phyloP scores from a whole-genome alignment of 1,140 invertebrate genomes.

The Aplysia californica region DNA sequence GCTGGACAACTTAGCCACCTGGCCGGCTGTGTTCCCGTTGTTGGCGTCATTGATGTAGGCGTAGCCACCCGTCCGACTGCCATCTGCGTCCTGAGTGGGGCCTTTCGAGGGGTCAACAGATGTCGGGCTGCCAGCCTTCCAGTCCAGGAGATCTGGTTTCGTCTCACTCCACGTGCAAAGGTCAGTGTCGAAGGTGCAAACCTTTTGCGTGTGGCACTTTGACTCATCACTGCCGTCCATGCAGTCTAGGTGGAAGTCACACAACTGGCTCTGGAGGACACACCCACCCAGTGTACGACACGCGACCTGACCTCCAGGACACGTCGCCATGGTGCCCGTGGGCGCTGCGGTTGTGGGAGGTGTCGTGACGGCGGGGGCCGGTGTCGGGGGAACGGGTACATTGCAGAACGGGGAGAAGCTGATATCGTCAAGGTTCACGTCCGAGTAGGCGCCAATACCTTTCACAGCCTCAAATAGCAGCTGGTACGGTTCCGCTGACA shows the following conservation, averaged over 20 bases:
- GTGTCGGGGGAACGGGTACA: constrained; percentile 11
- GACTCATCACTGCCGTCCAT: constrained; percentile 56
- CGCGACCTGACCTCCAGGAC: constrained; percentile 45
- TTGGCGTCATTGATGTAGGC: constrained; percentile 21
- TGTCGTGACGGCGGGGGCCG: constrained; percentile 1
- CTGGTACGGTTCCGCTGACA: constrained; percentile 36
- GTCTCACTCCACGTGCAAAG: constrained; percentile 34
- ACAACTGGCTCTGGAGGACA: constrained; percentile 61
- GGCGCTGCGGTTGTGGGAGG: constrained; percentile 32
- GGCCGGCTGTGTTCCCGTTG: constrained; percentile 35
- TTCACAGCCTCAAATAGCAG: constrained; percentile 72
- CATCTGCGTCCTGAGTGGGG: constrained; percentile 17
- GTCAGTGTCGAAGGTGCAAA: constrained; percentile 28
- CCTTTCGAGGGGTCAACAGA: constrained; percentile 4
- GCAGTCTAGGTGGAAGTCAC: constrained; percentile 78
- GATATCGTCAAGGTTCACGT: constrained; percentile 81
- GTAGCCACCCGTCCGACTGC: constrained; percentile 8
- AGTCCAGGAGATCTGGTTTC: constrained; percentile 25
- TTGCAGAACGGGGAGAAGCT: constrained; percentile 56
- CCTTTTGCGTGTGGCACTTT: constrained; percentile 31
- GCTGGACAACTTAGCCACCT: constrained; percentile 6
- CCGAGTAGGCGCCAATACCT: constrained; percentile 76
- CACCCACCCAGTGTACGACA: constrained; percentile 48
- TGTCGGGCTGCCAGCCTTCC: background rate
- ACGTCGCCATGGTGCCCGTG: constrained; percentile 32